phyloP scores from a whole-genome alignment of 2,888 invertebrate species.

The Julus scandinavius region DNA sequence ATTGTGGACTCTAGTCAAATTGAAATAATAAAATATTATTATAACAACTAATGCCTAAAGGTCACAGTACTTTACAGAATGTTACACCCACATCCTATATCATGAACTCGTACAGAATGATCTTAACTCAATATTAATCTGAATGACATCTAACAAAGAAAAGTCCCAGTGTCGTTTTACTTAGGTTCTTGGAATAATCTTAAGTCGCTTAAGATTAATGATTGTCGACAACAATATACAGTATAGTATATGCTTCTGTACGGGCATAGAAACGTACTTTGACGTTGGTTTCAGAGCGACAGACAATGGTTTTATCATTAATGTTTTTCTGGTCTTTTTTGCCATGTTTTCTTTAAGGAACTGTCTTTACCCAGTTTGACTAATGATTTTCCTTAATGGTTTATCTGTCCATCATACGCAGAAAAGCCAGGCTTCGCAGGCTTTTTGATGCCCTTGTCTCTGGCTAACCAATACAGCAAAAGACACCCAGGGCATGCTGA shows the following conservation, averaged over 20 bases:
- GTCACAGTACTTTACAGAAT: no score
- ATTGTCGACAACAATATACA: slow-evolving; percentile 20
- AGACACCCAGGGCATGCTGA: slow-evolving; percentile 35
- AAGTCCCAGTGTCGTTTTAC: not conserved
- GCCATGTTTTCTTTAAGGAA: slow-evolving; percentile 45
- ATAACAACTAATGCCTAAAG: no score
- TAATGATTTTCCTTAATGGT: slow-evolving; percentile 45
- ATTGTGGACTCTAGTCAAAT: no score
- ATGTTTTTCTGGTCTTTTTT: slow-evolving; percentile 37
- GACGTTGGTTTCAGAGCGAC: slow-evolving; percentile 12
- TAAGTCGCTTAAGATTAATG: slow-evolving; percentile 18
- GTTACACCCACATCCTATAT: not conserved
- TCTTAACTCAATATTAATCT: slow-evolving; percentile 4
- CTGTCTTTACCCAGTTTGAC: slow-evolving; percentile 41
- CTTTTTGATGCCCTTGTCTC: slow-evolving; percentile 20
- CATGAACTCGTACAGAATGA: not conserved
- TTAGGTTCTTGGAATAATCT: not conserved
- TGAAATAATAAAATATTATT: no score
- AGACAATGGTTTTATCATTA: slow-evolving; percentile 39
- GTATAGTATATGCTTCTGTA: not conserved
- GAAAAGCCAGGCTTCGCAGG: not conserved
- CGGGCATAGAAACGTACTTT: not conserved
- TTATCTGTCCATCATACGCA: slow-evolving; percentile 34
- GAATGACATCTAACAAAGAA: not conserved
- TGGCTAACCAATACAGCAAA: slow-evolving; percentile 43